A percentile compares a stretch with the other conserved stretches of the same genome.
Evolutionary conservation across 2,888 invertebrate genomes (phyloP).

Genomic region (Eutolmus rufibarbis): DNA sequence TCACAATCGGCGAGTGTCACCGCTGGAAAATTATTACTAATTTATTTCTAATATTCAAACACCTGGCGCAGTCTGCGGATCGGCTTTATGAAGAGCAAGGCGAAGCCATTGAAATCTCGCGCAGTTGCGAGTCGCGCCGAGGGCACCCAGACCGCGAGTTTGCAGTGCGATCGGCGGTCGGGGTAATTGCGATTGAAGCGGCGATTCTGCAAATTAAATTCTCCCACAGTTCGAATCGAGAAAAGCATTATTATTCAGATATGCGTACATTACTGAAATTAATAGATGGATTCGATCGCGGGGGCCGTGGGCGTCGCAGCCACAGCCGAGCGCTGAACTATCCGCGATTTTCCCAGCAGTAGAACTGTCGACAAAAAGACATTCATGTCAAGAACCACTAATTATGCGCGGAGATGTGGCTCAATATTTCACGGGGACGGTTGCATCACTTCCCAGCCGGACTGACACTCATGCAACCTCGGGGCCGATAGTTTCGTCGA

Average conservation of each 20-base stretch:
- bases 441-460: slow-evolving; percentile 27
- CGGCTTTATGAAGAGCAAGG: slow-evolving; percentile 2
- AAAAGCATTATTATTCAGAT: slow-evolving; percentile 29
- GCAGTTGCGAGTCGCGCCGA: neutral
- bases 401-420: slow-evolving; percentile 31
- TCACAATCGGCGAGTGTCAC: slow-evolving; percentile 21
- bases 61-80: slow-evolving; percentile 1
- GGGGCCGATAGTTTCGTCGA: neutral
- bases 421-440: slow-evolving; percentile 17
- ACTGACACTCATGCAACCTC: neutral
- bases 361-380: slow-evolving; percentile 25
- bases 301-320: neutral
- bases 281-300: slow-evolving; percentile 17
- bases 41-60: slow-evolving; percentile 34
- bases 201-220: slow-evolving; percentile 34
- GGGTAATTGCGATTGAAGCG: neutral
- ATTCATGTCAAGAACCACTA: slow-evolving; percentile 31
- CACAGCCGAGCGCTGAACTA: neutral
- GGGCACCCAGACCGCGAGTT: neutral
- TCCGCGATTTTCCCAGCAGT: slow-evolving; percentile 19
- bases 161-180: neutral
- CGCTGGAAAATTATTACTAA: slow-evolving; percentile 20
- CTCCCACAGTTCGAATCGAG: slow-evolving; percentile 28
- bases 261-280: slow-evolving; percentile 36
- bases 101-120: slow-evolving; percentile 3